These are phyloP conservation scores for Hybos culiciformis DNA, from an alignment of 2,888 invertebrate genomes.

Conservation along the genomic window DNA sequence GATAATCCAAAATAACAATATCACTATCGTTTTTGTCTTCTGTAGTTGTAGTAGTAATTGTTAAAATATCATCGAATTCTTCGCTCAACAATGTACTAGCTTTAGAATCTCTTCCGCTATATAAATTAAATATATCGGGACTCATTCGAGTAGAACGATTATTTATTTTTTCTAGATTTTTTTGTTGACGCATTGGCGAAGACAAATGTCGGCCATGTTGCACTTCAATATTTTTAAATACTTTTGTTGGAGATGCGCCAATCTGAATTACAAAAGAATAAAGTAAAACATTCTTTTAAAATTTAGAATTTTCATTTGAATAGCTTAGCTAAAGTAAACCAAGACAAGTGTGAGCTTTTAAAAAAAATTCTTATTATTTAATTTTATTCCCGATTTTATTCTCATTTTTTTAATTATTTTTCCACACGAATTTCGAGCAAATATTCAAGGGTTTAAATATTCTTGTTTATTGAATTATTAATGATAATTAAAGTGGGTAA, in stretches of 20 bases:
- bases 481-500: too few species aligned
- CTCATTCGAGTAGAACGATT: conserved; percentile 22
- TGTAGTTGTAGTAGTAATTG: conserved; percentile 27
- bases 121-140: conserved; percentile 28
- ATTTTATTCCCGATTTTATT: too few species aligned
- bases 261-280: too few species aligned
- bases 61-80: conserved; percentile 35
- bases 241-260: conserved; percentile 40
- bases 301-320: too few species aligned
- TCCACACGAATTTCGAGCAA: too few species aligned
- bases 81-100: conserved; percentile 34
- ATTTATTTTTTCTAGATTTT: conserved; percentile 14
- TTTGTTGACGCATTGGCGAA: conserved; percentile 29
- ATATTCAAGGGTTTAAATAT: too few species aligned
- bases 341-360: too few species aligned
- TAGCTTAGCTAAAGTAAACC: too few species aligned
- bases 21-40: conserved; percentile 30
- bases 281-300: too few species aligned
- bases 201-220: conserved; percentile 29
- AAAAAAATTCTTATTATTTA: too few species aligned
- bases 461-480: too few species aligned
- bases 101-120: conserved; percentile 31
- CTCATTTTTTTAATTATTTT: too few species aligned
- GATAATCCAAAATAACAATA: conserved; percentile 34
- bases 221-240: conserved; percentile 28